These are phyloP conservation scores for Megaceryle torquata DNA, from an alignment of 2,113 vertebrate genomes.

Conservation along the genomic window DNA sequence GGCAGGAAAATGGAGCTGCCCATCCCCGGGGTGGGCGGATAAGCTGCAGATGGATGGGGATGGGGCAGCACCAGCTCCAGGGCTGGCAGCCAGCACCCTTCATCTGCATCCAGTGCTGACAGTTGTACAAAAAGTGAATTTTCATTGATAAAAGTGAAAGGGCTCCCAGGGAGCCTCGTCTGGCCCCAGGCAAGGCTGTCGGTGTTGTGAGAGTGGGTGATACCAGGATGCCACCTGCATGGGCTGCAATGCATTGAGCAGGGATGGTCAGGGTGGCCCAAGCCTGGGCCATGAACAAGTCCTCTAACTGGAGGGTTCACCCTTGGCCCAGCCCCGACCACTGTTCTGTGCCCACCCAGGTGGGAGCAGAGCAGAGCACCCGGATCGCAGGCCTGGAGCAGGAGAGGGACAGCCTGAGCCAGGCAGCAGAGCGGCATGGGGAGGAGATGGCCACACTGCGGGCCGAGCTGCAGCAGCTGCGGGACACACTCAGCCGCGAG, in stretches of 20 bases:
- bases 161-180: neutral
- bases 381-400: conserved; percentile 73
- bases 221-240: neutral
- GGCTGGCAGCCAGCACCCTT: neutral
- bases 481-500: conserved; percentile 62
- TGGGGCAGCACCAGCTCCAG: neutral
- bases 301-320: neutral
- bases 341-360: conserved; percentile 47
- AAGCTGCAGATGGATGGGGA: fast-evolving
- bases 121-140: neutral
- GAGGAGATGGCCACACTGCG: conserved; percentile 65
- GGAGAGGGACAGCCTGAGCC: conserved; percentile 75
- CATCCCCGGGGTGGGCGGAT: neutral
- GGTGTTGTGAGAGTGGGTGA: neutral
- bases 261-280: fast-evolving
- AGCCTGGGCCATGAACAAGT: neutral
- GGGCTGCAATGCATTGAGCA: neutral
- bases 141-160: neutral
- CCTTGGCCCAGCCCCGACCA: fast-evolving
- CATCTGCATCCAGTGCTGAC: neutral
- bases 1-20: neutral
- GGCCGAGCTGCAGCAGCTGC: conserved; percentile 76
- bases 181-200: neutral
- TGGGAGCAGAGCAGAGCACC: conserved; percentile 59
- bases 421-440: conserved; percentile 61